Evolutionary conservation across 2,113 vertebrate genomes (phyloP), one percentile per base, ranked within the genome.

Genomic region (Gallinago undulata): DNA sequence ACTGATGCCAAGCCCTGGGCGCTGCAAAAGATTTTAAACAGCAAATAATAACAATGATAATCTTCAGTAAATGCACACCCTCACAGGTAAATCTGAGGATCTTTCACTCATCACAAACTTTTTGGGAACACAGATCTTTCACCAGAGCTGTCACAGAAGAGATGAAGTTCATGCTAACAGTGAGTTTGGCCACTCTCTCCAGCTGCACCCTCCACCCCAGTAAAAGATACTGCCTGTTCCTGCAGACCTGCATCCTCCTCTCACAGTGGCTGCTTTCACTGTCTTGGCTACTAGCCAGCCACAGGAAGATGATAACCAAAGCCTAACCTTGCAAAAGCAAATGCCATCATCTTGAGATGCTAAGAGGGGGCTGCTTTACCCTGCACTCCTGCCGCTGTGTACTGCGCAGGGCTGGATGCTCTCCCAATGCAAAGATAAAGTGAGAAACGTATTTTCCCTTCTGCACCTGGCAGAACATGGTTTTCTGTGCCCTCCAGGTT

Each of bases 131-230:
- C 31, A 87, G 68, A 55, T 81, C 33, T 19, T 84, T 91, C 56
- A 59, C 37, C 47, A 60, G 51, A 89, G 18, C 28, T 74, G 47
- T 45, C 47, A 84, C 41, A 85, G 27, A 19, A 73, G n/a, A 70
- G 23, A 6, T n/a, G 10, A 68, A 37, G 21, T 53, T 75, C 1
- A 4, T 75, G 39, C 7, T 39, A 28, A 22, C 43, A 47, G 69
- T 30, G 22, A 15, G 13, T 94, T 89, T 55, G 21, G 13, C 37
- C 23, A 3, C 51, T 59, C 7, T 45, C 50, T 62, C 27, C n/a
- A 73, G 37, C 21, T 67, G 22, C 39, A 48, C 37, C 2, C 1
- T 53, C 45, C 0, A 0, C 68, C 64, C 47, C 41, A 43, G 19
- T 35, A 30, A 57, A 73, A 80, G 41, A 47, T 51, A 45, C 1